Evolutionary conservation across 1,140 invertebrate genomes (phyloP).

Genomic region (Luehdorfia chinensis): DNA sequence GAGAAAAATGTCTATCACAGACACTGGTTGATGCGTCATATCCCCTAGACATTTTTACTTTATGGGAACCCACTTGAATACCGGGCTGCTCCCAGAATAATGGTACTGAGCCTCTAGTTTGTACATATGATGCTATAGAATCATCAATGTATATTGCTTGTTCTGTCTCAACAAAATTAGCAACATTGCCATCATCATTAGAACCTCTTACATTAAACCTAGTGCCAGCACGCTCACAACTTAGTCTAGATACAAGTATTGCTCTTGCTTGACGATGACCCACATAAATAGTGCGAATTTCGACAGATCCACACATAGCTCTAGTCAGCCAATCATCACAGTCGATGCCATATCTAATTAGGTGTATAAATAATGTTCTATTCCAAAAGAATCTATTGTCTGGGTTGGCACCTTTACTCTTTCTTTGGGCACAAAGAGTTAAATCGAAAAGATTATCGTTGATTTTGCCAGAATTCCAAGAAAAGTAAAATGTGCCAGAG

Average conservation of each 20-base stretch:
- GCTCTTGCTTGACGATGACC: constrained; percentile 95
- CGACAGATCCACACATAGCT: constrained; percentile 96
- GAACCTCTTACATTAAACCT: constrained; percentile 98
- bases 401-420: constrained; percentile 84
- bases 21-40: constrained; percentile 94
- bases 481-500: constrained; percentile 98
- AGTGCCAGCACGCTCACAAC: constrained; percentile 97
- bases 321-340: constrained; percentile 93
- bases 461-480: constrained; percentile 80
- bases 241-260: constrained; percentile 95
- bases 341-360: constrained; percentile 93
- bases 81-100: constrained; percentile 99
- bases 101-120: constrained; percentile 97
- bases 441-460: constrained; percentile 85
- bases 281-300: constrained; percentile 97
- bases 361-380: constrained; percentile 94
- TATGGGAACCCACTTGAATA: constrained; percentile 99
- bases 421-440: constrained; percentile 94
- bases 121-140: constrained; percentile 88
- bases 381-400: constrained; percentile 99
- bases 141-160: constrained; percentile 96
- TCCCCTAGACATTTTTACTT: constrained; percentile 97
- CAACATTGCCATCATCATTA: constrained; percentile 99
- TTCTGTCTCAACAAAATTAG: constrained; percentile 99
- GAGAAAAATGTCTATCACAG: constrained; percentile 93